phyloP scores from a whole-genome alignment of 2,888 invertebrate species.

The Drosophila flavopinicola region DNA sequence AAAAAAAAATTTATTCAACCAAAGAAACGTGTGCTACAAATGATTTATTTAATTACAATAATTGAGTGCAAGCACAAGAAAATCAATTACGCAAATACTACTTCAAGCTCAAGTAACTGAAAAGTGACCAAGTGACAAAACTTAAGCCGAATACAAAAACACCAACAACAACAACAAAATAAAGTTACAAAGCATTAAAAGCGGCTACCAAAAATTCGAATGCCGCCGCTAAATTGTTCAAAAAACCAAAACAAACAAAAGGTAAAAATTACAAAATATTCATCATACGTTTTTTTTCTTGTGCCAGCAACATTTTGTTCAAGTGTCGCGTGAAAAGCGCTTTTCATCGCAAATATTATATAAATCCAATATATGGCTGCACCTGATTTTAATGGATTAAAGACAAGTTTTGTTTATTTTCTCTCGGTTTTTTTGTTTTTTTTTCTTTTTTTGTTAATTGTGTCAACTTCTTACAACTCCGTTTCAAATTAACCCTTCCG shows the following conservation, averaged over 20 bases:
- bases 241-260: constrained; percentile 48
- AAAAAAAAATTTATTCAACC: constrained; percentile 42
- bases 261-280: constrained; percentile 33
- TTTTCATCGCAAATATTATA: constrained; percentile 13
- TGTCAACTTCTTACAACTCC: not conserved
- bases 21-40: constrained; percentile 56
- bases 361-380: not conserved
- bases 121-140: constrained; percentile 33
- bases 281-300: constrained; percentile 32
- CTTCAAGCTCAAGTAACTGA: constrained; percentile 12
- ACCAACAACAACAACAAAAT: not conserved
- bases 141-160: constrained; percentile 19
- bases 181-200: constrained; percentile 2
- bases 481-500: no score
- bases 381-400: constrained; percentile 33
- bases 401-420: constrained; percentile 1
- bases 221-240: constrained; percentile 70
- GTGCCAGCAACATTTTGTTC: constrained; percentile 25
- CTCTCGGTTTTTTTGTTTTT: no score
- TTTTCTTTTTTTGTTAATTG: not conserved
- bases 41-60: constrained; percentile 15
- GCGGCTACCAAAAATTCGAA: constrained; percentile 49
- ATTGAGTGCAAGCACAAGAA: constrained; percentile 37
- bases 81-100: constrained; percentile 4
- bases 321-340: constrained; percentile 24